Percentiles rank a stretch among this genome's conserved stretches.
phyloP scores from a whole-genome alignment of 2,888 invertebrate species.

The Plebejus argus region DNA sequence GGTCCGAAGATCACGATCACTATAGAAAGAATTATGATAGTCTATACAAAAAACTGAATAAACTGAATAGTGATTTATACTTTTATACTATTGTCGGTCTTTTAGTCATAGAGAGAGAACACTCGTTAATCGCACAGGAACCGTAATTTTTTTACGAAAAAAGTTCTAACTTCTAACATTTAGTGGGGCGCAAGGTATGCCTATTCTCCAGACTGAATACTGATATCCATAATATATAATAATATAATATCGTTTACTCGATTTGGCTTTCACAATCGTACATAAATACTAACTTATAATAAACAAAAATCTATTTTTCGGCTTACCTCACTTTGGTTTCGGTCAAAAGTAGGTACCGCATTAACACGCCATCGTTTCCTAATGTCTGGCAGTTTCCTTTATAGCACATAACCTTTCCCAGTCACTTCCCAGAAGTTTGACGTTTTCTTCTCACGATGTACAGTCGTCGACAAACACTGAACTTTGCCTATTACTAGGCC shows the following conservation, averaged over 20 bases:
- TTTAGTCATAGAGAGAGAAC: not conserved
- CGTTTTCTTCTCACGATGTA: constrained; percentile 11
- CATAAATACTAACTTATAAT: too few relatives aligned
- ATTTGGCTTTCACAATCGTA: too few relatives aligned
- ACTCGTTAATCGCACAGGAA: too few relatives aligned
- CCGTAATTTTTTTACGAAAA: too few relatives aligned
- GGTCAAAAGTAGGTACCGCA: not conserved
- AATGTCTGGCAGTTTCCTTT: not conserved
- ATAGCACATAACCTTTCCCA: not conserved
- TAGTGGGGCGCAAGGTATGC: too few relatives aligned
- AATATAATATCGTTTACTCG: too few relatives aligned
- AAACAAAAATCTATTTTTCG: not conserved
- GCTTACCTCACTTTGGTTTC: not conserved
- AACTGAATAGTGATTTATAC: not conserved
- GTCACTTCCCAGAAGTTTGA: constrained; percentile 8
- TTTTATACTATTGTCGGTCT: not conserved
- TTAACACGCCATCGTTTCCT: not conserved
- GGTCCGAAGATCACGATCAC: not conserved
- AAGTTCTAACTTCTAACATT: too few relatives aligned
- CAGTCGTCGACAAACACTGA: not conserved
- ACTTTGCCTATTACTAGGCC: not conserved
- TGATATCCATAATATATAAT: too few relatives aligned
- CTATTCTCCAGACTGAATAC: too few relatives aligned
- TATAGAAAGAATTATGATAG: not conserved
- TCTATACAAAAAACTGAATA: not conserved